Percentiles rank a stretch among this genome's conserved stretches.
Evolutionary conservation across 2,113 vertebrate species (phyloP).

Genomic region (Bos javanicus): DNA sequence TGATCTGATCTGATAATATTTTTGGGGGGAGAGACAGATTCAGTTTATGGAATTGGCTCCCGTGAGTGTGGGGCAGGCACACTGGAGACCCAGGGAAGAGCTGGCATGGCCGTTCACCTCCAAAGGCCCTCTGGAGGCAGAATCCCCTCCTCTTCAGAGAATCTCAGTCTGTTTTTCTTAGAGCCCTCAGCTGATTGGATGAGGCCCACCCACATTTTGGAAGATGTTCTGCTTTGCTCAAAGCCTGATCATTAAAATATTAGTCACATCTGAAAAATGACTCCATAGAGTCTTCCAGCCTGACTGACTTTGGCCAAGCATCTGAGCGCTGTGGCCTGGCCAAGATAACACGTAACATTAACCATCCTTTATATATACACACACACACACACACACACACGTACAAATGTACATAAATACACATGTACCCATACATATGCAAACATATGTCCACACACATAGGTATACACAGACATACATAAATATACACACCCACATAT

Average conservation of each 20-base stretch:
- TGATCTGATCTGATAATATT: background rate
- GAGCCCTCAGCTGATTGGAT: background rate
- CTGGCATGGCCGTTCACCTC: fast-evolving
- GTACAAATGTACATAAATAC: background rate
- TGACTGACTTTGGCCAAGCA: background rate
- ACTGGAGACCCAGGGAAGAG: background rate
- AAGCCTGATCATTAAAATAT: background rate
- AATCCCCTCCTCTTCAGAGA: background rate
- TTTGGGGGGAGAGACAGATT: fast-evolving
- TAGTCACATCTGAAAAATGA: background rate
- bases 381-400: fast-evolving
- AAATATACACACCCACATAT: background rate
- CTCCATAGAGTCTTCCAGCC: background rate
- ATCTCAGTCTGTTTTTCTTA: background rate
- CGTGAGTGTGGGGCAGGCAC: fast-evolving
- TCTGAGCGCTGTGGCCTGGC: background rate
- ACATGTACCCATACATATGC: background rate
- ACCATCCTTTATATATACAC: background rate
- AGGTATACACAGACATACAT: too few species aligned
- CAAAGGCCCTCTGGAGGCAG: background rate
- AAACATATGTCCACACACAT: background rate
- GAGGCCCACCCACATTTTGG: too few species aligned
- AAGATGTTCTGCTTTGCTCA: background rate
- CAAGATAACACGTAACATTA: background rate
- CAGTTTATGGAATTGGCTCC: background rate